Evolutionary conservation across 2,888 invertebrate species (phyloP).

Genomic region (Morpho helenor): DNA sequence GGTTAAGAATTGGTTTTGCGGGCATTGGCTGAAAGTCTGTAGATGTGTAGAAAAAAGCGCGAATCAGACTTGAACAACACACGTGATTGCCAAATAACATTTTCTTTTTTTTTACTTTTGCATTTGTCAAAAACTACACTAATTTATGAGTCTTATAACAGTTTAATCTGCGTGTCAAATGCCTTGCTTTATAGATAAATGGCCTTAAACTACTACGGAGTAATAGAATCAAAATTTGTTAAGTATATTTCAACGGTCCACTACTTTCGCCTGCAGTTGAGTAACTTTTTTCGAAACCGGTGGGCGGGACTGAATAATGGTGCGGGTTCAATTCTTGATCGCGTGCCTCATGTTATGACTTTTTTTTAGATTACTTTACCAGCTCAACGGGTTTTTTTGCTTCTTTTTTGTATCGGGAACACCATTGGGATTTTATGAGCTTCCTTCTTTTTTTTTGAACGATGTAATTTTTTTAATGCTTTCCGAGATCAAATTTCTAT

Average conservation of each 20-base stretch:
- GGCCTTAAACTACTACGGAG: neutral
- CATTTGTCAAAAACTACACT: too few species aligned
- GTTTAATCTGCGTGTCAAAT: too few species aligned
- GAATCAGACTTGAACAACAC: too few species aligned
- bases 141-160: too few species aligned
- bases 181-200: too few species aligned
- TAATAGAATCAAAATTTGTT: neutral
- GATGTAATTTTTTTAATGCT: conserved; percentile 16
- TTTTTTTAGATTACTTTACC: conserved; percentile 31
- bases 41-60: too few species aligned
- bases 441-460: neutral
- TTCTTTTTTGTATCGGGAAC: conserved; percentile 9
- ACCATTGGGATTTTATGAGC: conserved; percentile 5
- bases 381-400: neutral
- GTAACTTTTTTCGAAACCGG: conserved; percentile 47
- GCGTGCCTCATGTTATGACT: conserved; percentile 60
- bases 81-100: too few species aligned
- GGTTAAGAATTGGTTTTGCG: too few species aligned
- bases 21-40: too few species aligned
- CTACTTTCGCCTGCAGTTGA: conserved; percentile 24
- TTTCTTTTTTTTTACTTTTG: too few species aligned
- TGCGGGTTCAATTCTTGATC: conserved; percentile 61
- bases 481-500: conserved; percentile 28
- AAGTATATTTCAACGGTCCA: conserved; percentile 11
- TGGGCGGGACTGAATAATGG: conserved; percentile 65